Conservation (phyloP, 2,113 vertebrate genomes). For the Hippolais icterina region DNA sequence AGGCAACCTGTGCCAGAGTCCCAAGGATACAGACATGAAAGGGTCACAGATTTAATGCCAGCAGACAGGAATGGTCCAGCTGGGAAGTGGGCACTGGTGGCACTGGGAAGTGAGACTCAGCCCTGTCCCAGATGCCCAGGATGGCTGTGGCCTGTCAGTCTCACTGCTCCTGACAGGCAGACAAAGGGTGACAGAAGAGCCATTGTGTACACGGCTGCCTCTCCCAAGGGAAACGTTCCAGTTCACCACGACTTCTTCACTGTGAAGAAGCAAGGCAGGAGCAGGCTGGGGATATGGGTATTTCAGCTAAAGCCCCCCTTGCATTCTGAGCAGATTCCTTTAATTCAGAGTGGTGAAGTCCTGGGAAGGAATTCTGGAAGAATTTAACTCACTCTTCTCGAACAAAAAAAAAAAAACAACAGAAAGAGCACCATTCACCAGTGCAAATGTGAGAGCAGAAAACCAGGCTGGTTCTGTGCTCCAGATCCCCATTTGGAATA, state of each 20-base stretch:
- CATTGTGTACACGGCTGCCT: background rate
- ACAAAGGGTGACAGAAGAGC: background rate
- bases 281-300: accelerated
- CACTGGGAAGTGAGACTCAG: background rate
- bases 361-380: background rate
- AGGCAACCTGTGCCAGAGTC: background rate
- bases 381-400: background rate
- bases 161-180: background rate
- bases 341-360: background rate
- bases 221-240: background rate
- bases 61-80: background rate
- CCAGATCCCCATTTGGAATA: background rate
- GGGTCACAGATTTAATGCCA: accelerated
- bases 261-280: background rate
- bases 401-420: background rate
- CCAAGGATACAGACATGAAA: accelerated
- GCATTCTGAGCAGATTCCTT: background rate
- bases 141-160: background rate
- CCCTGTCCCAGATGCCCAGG: background rate
- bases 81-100: background rate
- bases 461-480: background rate
- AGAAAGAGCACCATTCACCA: background rate
- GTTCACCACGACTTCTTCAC: background rate
- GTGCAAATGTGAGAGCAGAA: background rate
- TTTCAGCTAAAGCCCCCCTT: background rate